Conservation (phyloP, 1,140 invertebrate genomes). For the Zaprionus vittiger region DNA sequence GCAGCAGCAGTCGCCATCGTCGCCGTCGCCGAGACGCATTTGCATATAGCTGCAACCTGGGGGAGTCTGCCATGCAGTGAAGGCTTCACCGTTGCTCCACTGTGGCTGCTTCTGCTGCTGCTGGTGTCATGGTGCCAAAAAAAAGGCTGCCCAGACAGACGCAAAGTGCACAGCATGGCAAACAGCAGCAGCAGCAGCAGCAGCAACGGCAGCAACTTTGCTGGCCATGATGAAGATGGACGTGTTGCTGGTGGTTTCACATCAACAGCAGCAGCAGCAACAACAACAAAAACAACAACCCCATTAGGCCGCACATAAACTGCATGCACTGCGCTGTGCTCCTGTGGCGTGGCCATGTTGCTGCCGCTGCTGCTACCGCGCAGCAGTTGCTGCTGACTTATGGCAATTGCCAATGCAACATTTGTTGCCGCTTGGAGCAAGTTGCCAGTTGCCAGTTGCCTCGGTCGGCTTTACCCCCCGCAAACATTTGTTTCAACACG, state of each 20-base stretch:
- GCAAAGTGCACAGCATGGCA: constrained; percentile 72
- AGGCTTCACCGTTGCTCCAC: constrained; percentile 37
- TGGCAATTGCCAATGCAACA: constrained; percentile 83
- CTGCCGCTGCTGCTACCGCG: constrained; percentile 50
- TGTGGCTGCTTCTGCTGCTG: constrained; percentile 7
- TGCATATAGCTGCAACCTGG: constrained; percentile 70
- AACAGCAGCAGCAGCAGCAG: constrained; percentile 44
- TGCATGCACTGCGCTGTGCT: constrained; percentile 71
- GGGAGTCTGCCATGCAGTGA: constrained; percentile 20
- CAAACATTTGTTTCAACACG: constrained; percentile 84
- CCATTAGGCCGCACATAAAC: constrained; percentile 81
- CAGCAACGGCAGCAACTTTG: constrained; percentile 37
- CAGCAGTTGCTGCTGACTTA: constrained; percentile 68
- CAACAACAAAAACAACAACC: constrained; percentile 61
- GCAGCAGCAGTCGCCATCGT: constrained; percentile 16
- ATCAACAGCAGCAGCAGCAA: constrained; percentile 45
- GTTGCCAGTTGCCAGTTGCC: constrained; percentile 13
- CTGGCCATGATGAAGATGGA: constrained; percentile 77
- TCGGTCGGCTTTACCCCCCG: constrained; percentile 64
- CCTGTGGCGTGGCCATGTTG: constrained; percentile 79
- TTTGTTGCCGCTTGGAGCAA: constrained; percentile 62
- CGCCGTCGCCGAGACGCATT: constrained; percentile 53
- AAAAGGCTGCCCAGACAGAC: constrained; percentile 64
- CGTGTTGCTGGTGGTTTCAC: constrained; percentile 79
- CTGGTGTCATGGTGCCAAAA: constrained; percentile 78